Percentiles rank a stretch among this genome's conserved stretches.
phyloP scores from a whole-genome alignment of 2,797 vertebrate species.

The Chaunax sp. region DNA sequence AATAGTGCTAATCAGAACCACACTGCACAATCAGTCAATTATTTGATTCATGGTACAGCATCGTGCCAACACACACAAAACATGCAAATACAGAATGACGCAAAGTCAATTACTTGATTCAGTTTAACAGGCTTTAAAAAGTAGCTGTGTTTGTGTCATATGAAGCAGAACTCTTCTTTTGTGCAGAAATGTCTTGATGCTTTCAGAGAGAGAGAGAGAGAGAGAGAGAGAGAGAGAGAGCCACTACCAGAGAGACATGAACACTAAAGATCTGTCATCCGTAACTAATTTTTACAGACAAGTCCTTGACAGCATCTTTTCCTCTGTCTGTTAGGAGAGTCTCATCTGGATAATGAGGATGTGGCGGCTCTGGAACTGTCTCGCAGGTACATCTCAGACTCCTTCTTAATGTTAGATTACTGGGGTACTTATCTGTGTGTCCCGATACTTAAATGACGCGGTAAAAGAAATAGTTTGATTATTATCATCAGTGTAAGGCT shows the following conservation, averaged over 20 bases:
- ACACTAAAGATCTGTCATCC: constrained; percentile 21
- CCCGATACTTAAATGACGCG: neutral
- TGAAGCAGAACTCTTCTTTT: neutral
- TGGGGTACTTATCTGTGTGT: neutral
- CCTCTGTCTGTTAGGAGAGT: constrained; percentile 80
- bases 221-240: neutral
- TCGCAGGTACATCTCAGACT: constrained; percentile 82
- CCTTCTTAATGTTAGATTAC: neutral
- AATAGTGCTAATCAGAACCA: neutral
- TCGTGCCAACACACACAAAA: neutral
- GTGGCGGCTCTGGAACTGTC: constrained; percentile 76
- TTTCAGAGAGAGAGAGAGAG: neutral
- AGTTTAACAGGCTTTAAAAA: neutral
- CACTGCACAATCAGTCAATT: neutral
- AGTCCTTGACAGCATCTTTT: constrained; percentile 38
- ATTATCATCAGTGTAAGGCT: too few species aligned
- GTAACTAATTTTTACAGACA: constrained; percentile 38
- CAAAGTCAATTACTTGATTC: neutral
- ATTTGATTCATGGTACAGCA: constrained; percentile 8
- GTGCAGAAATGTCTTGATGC: neutral
- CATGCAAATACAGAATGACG: neutral
- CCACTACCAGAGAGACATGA: neutral
- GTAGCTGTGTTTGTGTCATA: constrained; percentile 1
- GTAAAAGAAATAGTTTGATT: neutral
- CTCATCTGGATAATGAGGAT: constrained; percentile 77